phyloP scores from a whole-genome alignment of 2,888 invertebrate genomes.

The Lathronympha strigana region DNA sequence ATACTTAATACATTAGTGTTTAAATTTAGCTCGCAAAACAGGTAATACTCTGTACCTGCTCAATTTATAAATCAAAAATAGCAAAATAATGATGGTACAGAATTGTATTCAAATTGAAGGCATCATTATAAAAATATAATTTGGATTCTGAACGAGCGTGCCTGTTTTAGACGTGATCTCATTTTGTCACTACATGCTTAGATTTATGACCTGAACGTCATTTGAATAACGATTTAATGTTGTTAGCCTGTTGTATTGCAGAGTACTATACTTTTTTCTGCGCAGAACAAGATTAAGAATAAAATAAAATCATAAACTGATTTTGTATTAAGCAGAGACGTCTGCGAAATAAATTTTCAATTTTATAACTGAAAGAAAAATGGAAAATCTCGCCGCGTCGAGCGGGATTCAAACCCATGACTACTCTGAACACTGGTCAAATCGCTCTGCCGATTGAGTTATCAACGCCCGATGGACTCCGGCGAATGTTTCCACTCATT shows the following conservation, averaged over 20 bases:
- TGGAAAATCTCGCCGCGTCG: no score
- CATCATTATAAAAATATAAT: constrained; percentile 49
- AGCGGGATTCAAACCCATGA: no score
- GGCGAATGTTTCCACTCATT: no score
- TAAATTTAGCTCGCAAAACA: background rate
- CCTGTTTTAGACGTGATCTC: constrained; percentile 54
- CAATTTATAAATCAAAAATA: constrained; percentile 5
- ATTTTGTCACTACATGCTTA: constrained; percentile 46
- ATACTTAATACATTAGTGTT: background rate
- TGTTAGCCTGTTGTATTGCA: background rate
- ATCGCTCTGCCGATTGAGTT: no score
- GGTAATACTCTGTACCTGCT: background rate
- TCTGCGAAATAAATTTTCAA: no score
- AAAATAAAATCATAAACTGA: no score
- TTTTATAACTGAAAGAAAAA: no score
- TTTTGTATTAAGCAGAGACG: no score
- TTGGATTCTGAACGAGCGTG: constrained; percentile 46
- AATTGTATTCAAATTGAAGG: constrained; percentile 44
- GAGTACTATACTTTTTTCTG: no score
- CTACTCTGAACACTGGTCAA: no score
- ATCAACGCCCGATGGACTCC: no score
- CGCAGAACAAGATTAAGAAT: no score
- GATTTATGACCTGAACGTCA: constrained; percentile 44
- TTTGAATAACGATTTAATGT: constrained; percentile 15
- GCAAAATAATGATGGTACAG: constrained; percentile 25